Evolutionary conservation across 2,888 invertebrate species (phyloP).

Genomic region (Coelinius sp.): DNA sequence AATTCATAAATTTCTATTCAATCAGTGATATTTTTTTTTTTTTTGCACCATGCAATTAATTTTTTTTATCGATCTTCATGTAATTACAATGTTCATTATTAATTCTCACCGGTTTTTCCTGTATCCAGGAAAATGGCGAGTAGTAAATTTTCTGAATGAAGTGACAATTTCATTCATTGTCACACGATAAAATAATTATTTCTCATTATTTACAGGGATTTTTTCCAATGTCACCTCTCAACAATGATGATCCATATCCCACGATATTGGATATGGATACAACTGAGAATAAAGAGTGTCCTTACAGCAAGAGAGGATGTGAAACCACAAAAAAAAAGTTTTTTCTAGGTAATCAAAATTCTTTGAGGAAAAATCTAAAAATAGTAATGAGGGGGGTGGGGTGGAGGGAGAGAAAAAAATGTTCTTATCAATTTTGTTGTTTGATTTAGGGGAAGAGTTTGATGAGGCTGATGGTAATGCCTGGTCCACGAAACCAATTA

Average conservation of each 20-base stretch:
- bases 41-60: neutral
- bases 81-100: neutral
- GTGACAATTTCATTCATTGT: neutral
- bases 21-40: neutral
- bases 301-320: constrained; percentile 4
- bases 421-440: neutral
- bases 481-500: constrained; percentile 74
- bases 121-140: neutral
- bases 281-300: constrained; percentile 34
- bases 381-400: too few species aligned
- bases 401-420: neutral
- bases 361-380: neutral
- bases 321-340: constrained; percentile 28
- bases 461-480: constrained; percentile 63
- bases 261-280: constrained; percentile 65
- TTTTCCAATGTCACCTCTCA: constrained; percentile 43
- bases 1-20: neutral
- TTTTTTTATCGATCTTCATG: neutral
- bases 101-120: neutral
- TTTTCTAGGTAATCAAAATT: constrained; percentile 12
- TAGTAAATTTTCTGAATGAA: constrained; percentile 2
- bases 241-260: constrained; percentile 58
- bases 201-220: neutral
- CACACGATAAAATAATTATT: neutral
- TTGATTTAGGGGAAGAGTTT: constrained; percentile 55